Evolutionary conservation across 2,113 vertebrate species (phyloP).

Genomic region (Ailuropoda melanoleuca): DNA sequence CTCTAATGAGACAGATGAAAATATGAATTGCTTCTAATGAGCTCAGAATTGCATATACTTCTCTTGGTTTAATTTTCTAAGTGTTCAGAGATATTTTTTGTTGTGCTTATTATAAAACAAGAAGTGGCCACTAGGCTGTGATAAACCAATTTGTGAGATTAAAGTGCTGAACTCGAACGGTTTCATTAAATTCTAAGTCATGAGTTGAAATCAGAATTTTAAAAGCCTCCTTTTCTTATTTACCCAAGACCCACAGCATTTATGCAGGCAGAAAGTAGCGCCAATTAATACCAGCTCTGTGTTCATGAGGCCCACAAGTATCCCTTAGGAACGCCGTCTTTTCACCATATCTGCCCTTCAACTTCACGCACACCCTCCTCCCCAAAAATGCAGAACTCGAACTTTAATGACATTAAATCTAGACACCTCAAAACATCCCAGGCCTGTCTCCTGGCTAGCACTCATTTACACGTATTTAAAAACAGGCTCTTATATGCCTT

Average conservation of each 20-base stretch:
- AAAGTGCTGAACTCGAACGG: constrained; percentile 85
- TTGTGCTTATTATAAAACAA: constrained; percentile 88
- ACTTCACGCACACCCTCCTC: not conserved
- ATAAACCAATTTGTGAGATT: constrained; percentile 89
- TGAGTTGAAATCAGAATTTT: constrained; percentile 80
- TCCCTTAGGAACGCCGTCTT: not conserved
- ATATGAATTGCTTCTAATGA: constrained; percentile 88
- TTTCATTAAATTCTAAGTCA: constrained; percentile 87
- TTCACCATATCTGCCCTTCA: not conserved
- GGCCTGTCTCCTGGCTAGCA: not conserved
- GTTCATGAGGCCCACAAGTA: constrained; percentile 10
- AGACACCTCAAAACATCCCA: not conserved
- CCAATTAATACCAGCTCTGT: not conserved
- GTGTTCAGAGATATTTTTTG: constrained; percentile 86
- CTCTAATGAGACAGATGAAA: constrained; percentile 88
- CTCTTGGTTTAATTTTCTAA: constrained; percentile 86
- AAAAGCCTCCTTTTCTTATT: constrained; percentile 80
- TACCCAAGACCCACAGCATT: constrained; percentile 53
- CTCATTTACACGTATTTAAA: not conserved
- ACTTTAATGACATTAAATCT: not conserved
- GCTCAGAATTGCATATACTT: constrained; percentile 85
- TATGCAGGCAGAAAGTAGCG: constrained; percentile 8
- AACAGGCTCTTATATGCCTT: not conserved
- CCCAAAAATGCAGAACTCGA: not conserved
- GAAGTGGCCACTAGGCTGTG: constrained; percentile 88